Conservation (phyloP, 2,888 invertebrate genomes). For the Caenorhabditis zanzibari region DNA sequence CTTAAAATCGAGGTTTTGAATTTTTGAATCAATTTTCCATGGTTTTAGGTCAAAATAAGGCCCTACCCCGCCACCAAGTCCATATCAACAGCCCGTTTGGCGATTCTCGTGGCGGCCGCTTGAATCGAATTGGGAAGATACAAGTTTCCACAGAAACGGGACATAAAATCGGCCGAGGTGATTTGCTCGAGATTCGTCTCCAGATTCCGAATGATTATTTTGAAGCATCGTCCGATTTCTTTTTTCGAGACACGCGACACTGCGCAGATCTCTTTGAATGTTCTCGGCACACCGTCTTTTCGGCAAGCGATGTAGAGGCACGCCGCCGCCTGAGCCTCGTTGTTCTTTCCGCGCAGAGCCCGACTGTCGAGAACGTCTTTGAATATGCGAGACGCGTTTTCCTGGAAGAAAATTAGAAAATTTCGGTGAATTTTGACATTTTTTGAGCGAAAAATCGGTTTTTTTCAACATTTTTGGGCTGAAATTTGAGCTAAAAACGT, state of each 20-base stretch:
- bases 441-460: too few relatives aligned
- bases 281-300: conserved; percentile 98
- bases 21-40: neutral
- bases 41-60: too few relatives aligned
- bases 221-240: conserved; percentile 97
- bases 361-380: conserved; percentile 88
- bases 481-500: too few relatives aligned
- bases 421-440: neutral
- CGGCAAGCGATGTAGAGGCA: conserved; percentile 99
- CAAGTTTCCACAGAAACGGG: conserved; percentile 94
- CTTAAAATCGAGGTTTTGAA: too few relatives aligned
- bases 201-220: conserved; percentile 94
- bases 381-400: conserved; percentile 95
- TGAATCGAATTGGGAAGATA: conserved; percentile 86
- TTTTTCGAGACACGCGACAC: conserved; percentile 97
- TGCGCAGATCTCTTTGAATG: conserved; percentile 98
- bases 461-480: too few relatives aligned
- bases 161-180: conserved; percentile 98
- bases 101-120: conserved; percentile 94
- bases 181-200: conserved; percentile 98
- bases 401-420: conserved; percentile 84
- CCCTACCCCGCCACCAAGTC: conserved; percentile 85
- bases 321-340: conserved; percentile 91
- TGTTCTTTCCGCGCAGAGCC: conserved; percentile 79
- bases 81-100: conserved; percentile 95